phyloP scores from a whole-genome alignment of 2,797 vertebrate species.

The Bufotes viridis region DNA sequence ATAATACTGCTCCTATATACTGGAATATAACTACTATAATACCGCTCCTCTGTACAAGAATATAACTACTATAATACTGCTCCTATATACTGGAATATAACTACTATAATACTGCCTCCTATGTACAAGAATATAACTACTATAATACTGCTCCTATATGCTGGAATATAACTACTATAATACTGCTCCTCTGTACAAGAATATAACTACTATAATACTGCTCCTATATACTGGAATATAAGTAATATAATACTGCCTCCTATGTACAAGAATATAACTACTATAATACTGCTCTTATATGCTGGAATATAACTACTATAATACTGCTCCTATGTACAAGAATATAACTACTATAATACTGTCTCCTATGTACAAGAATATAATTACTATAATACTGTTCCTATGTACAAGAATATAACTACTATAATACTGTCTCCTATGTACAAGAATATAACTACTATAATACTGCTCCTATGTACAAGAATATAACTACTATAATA shows the following conservation, averaged over 20 bases:
- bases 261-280: slow-evolving; percentile 9
- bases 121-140: slow-evolving; percentile 8
- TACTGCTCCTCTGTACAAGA: neutral
- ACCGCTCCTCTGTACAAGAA: slow-evolving; percentile 1
- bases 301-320: slow-evolving; percentile 1
- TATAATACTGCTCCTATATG: neutral
- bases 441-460: slow-evolving; percentile 17
- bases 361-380: slow-evolving; percentile 5
- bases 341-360: slow-evolving; percentile 13
- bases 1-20: slow-evolving; percentile 8
- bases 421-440: neutral
- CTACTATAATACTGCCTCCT: slow-evolving; percentile 8
- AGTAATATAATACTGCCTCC: neutral
- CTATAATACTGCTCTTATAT: neutral
- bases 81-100: slow-evolving; percentile 1
- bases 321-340: neutral
- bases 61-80: slow-evolving; percentile 19
- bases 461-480: slow-evolving; percentile 4
- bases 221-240: neutral
- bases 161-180: slow-evolving; percentile 2
- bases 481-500: neutral
- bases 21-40: slow-evolving; percentile 20
- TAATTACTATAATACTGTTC: slow-evolving; percentile 4
- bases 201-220: slow-evolving; percentile 4
- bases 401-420: slow-evolving; percentile 2